Conservation (phyloP, 2,113 vertebrate species). For the Cryptotis parvus region DNA sequence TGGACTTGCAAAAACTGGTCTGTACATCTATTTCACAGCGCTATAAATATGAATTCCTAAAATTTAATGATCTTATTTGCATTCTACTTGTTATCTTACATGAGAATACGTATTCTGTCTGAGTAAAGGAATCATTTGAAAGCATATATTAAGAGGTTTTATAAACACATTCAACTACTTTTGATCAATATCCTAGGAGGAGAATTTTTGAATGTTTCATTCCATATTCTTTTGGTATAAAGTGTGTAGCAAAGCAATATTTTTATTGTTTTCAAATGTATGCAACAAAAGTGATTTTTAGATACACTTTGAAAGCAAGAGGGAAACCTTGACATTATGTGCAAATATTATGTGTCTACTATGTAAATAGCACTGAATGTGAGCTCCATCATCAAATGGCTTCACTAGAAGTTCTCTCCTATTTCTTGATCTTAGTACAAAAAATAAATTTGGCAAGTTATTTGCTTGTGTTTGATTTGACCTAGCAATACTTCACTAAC, state of each 20-base stretch:
- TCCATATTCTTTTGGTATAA: slow-evolving; percentile 46
- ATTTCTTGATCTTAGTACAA: not conserved
- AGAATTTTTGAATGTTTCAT: slow-evolving; percentile 28
- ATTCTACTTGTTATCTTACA: slow-evolving; percentile 14
- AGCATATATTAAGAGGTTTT: slow-evolving; percentile 13
- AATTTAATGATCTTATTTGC: slow-evolving; percentile 43
- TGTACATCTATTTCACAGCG: not conserved
- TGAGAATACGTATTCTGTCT: not conserved
- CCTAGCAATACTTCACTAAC: not conserved
- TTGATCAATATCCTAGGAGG: not conserved
- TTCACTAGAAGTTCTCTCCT: slow-evolving; percentile 34
- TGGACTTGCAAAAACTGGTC: not conserved
- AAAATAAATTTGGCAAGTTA: slow-evolving; percentile 24
- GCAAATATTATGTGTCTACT: slow-evolving; percentile 26
- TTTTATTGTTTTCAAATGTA: slow-evolving; percentile 58
- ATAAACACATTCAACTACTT: not conserved
- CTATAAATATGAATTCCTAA: not conserved
- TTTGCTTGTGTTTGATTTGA: not conserved
- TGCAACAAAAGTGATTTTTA: slow-evolving; percentile 6
- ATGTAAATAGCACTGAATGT: slow-evolving; percentile 56
- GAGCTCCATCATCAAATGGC: slow-evolving; percentile 43
- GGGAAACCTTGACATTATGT: slow-evolving; percentile 55
- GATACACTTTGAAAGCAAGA: slow-evolving; percentile 38
- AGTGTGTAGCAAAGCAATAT: slow-evolving; percentile 27
- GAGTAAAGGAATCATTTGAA: slow-evolving; percentile 38